phyloP scores from a whole-genome alignment of 2,888 invertebrate genomes.

The Leucophenga montana region DNA sequence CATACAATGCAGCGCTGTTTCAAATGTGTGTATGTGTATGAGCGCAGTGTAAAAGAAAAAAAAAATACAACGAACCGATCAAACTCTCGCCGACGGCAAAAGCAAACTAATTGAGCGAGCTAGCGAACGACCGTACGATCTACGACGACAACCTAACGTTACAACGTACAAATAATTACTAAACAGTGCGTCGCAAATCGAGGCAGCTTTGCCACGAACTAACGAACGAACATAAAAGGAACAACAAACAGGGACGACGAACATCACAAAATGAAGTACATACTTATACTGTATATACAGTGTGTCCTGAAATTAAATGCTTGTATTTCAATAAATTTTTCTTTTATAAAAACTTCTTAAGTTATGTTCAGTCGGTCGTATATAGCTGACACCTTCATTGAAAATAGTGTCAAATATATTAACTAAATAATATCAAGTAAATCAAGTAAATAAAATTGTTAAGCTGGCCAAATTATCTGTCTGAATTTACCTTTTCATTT shows the following conservation, averaged over 20 bases:
- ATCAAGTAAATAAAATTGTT: too few species aligned
- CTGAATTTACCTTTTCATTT: too few species aligned
- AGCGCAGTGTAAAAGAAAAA: not conserved
- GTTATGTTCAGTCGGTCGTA: too few species aligned
- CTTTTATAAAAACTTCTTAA: too few species aligned
- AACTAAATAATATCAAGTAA: too few species aligned
- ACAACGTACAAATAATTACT: constrained; percentile 47
- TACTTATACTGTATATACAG: not conserved
- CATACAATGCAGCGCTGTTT: not conserved
- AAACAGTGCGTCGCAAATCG: constrained; percentile 33
- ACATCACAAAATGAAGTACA: constrained; percentile 25
- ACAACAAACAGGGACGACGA: constrained; percentile 12
- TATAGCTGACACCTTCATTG: too few species aligned
- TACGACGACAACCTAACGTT: constrained; percentile 41
- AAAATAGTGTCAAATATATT: too few species aligned
- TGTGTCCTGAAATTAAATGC: not conserved
- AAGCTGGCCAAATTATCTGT: too few species aligned
- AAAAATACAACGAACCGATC: not conserved
- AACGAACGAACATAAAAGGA: constrained; percentile 20
- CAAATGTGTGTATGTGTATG: not conserved
- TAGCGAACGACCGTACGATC: constrained; percentile 20
- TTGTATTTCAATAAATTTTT: too few species aligned
- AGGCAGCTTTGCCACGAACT: constrained; percentile 25
- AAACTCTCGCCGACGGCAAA: not conserved
- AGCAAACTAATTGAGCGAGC: not conserved